phyloP scores from a whole-genome alignment of 2,888 invertebrate species.

The Hemaris fuciformis region DNA sequence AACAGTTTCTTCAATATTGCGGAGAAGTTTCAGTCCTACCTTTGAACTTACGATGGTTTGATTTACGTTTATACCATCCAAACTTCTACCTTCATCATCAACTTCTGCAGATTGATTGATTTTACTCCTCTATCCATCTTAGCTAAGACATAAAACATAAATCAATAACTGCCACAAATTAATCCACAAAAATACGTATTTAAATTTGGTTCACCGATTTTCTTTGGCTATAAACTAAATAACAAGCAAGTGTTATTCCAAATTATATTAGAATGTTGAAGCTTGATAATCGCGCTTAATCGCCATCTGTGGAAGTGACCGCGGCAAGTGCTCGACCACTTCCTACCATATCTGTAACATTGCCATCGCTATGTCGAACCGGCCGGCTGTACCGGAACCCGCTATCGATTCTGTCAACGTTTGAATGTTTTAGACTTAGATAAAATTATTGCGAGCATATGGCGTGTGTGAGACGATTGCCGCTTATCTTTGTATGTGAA shows the following conservation, averaged over 20 bases:
- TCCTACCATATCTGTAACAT: slow-evolving; percentile 12
- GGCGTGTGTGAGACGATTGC: not conserved
- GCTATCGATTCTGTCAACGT: slow-evolving; percentile 3
- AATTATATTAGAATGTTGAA: not conserved
- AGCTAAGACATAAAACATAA: too few relatives aligned
- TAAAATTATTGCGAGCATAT: not conserved
- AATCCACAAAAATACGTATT: too few relatives aligned
- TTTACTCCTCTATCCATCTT: too few relatives aligned
- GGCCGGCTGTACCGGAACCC: slow-evolving; percentile 7
- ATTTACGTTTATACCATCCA: too few relatives aligned
- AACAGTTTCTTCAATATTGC: too few relatives aligned
- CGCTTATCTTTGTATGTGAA: not conserved
- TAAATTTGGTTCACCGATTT: not conserved
- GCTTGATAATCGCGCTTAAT: not conserved
- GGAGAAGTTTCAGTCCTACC: too few relatives aligned
- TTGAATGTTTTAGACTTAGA: slow-evolving; percentile 10
- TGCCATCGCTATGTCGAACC: not conserved
- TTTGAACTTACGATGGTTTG: too few relatives aligned
- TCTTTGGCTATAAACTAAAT: not conserved
- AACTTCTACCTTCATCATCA: too few relatives aligned
- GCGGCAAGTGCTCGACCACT: slow-evolving; percentile 3
- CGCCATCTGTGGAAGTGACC: not conserved
- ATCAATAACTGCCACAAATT: too few relatives aligned
- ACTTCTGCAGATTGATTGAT: too few relatives aligned
- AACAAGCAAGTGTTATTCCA: not conserved